A percentile compares a stretch with the other conserved stretches of the same genome.
Evolutionary conservation across 2,888 invertebrate species (phyloP).

Genomic region (Drosophila lacicola): DNA sequence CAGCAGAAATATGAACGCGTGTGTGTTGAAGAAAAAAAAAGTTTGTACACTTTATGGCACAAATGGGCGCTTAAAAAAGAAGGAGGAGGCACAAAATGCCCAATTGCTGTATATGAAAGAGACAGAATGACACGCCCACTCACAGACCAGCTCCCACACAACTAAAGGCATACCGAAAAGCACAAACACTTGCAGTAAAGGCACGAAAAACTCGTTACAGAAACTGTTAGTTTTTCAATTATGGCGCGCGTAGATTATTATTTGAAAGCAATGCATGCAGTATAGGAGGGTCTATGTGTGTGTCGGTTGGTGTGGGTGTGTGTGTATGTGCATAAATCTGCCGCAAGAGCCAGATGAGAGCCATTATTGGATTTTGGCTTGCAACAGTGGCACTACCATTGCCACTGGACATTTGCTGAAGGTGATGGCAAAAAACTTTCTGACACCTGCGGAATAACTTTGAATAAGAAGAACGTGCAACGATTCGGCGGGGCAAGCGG

Average conservation of each 20-base stretch:
- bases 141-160: constrained; percentile 3
- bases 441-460: constrained; percentile 74
- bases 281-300: constrained; percentile 8
- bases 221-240: constrained; percentile 80
- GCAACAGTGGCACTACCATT: constrained; percentile 10
- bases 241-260: constrained; percentile 76
- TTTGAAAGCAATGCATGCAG: constrained; percentile 63
- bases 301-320: constrained; percentile 2
- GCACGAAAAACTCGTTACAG: constrained; percentile 78
- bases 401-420: constrained; percentile 40
- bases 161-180: constrained; percentile 27
- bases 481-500: constrained; percentile 6
- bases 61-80: neutral
- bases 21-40: constrained; percentile 53
- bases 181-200: constrained; percentile 63
- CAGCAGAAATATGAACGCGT: constrained; percentile 64
- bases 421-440: constrained; percentile 54
- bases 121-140: constrained; percentile 21
- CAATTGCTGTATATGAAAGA: constrained; percentile 31
- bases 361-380: constrained; percentile 71
- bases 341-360: constrained; percentile 29
- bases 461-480: constrained; percentile 65
- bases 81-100: constrained; percentile 40
- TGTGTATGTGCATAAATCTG: constrained; percentile 63
- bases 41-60: constrained; percentile 61